These are phyloP conservation scores for Mimas tiliae DNA, from an alignment of 2,888 invertebrate species.

Conservation along the genomic window DNA sequence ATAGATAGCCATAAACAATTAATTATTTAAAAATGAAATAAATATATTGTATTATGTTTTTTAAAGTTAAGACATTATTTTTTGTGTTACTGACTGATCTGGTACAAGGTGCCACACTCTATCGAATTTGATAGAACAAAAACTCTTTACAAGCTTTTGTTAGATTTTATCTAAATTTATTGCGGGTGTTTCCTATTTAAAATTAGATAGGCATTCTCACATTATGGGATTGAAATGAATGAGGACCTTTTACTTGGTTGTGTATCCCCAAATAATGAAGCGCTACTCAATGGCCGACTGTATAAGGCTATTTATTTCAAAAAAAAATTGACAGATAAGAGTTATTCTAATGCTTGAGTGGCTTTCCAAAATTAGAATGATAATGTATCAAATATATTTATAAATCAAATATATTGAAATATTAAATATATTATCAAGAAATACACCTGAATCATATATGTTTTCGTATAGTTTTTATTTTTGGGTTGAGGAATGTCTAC, in stretches of 20 bases:
- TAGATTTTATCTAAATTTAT: slow-evolving; percentile 29
- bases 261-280: too few relatives aligned
- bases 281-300: too few relatives aligned
- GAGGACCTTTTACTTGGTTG: background rate
- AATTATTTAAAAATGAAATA: slow-evolving; percentile 31
- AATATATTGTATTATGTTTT: slow-evolving; percentile 30
- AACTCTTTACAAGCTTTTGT: slow-evolving; percentile 32
- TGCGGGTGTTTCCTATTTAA: slow-evolving; percentile 27
- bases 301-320: too few relatives aligned
- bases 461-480: too few relatives aligned
- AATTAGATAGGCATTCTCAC: slow-evolving; percentile 33
- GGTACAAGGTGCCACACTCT: slow-evolving; percentile 45
- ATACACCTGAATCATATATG: too few relatives aligned
- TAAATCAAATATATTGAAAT: too few relatives aligned
- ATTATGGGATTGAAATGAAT: slow-evolving; percentile 1
- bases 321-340: too few relatives aligned
- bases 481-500: too few relatives aligned
- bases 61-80: slow-evolving; percentile 15
- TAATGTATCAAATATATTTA: too few relatives aligned
- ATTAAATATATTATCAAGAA: too few relatives aligned
- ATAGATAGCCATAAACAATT: slow-evolving; percentile 59
- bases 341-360: too few relatives aligned
- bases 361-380: too few relatives aligned
- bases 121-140: slow-evolving; percentile 52
- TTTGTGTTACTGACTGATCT: slow-evolving; percentile 39